Base-by-base conservation (phyloP, 2,113 vertebrate genomes). In the Nothocercus julius region DNA sequence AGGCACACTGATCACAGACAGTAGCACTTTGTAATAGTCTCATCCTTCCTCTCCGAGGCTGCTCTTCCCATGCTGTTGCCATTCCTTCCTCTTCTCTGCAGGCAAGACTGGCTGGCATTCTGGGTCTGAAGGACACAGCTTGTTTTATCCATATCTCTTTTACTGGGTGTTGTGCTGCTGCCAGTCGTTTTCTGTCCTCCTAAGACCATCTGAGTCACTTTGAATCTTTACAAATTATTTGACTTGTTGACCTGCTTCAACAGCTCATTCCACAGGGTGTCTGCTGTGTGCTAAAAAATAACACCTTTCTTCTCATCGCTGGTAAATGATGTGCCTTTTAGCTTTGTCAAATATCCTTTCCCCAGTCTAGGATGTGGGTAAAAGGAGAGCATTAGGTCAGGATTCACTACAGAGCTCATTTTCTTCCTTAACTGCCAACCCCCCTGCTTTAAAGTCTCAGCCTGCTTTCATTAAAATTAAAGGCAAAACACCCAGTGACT, bases 191-290 rank as follows among this genome's bases (percentile, higher is more conserved):
- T 78, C 88, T 85, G 70, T 70, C 49, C 72, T 77, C 28, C 0
- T 77, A 21, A 92, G 68, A 82, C 21, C 54, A 19, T 59, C 90
- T 53, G 82, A 93, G 59, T 36, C 3, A 1, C 63, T 91, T 83
- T 91, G 82, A 92, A 70, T 74, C 68, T 34, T 77, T 68, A 78
- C 42, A 87, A 85, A 70, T 87, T 88, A 12, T 90, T 95, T 95
- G 89, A 75, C 85, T 95, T 82, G 63, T 74, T 95, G 89, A 95
- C 91, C 89, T 85, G 72, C 72, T 85, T 61, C 89, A 87, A 67
- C 20, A 89, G 87, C 85, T 93, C 77, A 90, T 95, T 96, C 93
- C 89, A 91, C 79, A 78, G 89, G 67, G 72, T 89, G 82, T 44
- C 91, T 92, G 61, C 87, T 77, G 27, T 0, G 9, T 92, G 84